These are phyloP conservation scores for Scolopax bukidnonensis DNA, from an alignment of 2,797 vertebrate species.

Conservation along the genomic window DNA sequence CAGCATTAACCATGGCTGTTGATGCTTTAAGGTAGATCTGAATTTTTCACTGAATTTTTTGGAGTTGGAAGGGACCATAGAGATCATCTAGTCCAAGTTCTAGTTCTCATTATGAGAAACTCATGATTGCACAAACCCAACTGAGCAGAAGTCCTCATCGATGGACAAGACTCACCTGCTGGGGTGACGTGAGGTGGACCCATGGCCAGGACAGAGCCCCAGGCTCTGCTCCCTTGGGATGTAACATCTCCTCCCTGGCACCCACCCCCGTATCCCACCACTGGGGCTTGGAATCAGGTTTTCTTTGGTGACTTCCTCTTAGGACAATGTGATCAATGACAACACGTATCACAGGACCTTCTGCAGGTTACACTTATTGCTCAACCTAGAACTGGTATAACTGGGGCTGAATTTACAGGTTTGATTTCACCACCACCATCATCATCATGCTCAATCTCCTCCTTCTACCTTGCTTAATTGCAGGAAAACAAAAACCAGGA, in stretches of 20 bases:
- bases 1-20: rapidly evolving
- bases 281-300: background rate
- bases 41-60: too few relatives aligned
- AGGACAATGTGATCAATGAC: background rate
- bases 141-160: background rate
- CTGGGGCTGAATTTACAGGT: background rate
- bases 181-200: rapidly evolving
- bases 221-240: background rate
- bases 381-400: background rate
- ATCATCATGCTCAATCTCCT: background rate
- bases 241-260: too few relatives aligned
- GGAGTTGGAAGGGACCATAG: too few relatives aligned
- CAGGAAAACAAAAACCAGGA: too few relatives aligned
- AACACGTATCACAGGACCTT: background rate
- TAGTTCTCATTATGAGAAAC: background rate
- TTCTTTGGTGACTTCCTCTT: background rate
- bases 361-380: background rate
- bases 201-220: background rate
- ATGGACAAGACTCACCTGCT: background rate
- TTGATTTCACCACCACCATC: background rate
- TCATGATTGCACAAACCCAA: background rate
- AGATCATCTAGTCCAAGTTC: too few relatives aligned
- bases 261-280: background rate
- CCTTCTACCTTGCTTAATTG: background rate
- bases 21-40: too few relatives aligned